Evolutionary conservation across 2,797 vertebrate species (phyloP).

Genomic region (Lagorchestes hirsutus): DNA sequence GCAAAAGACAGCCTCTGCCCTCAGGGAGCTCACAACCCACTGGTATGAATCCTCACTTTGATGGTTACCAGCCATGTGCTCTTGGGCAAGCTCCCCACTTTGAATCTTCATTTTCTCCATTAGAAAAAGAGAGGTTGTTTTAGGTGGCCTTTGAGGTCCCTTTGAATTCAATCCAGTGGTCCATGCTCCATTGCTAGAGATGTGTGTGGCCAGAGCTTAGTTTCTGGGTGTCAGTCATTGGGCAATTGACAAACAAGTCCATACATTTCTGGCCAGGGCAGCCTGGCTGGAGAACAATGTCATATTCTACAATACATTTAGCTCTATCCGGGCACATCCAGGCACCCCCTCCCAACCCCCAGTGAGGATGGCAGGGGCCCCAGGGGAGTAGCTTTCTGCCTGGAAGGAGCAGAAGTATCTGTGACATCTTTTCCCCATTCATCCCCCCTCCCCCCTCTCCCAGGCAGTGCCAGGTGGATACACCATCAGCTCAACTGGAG

Average conservation of each 20-base stretch:
- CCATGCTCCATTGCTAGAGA: not conserved
- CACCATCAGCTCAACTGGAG: constrained; percentile 68
- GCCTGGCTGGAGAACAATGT: not conserved
- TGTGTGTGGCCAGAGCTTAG: not conserved
- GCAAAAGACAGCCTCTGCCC: not conserved
- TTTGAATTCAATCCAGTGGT: not conserved
- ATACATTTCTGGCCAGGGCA: not conserved
- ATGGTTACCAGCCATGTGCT: not conserved
- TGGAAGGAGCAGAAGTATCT: not conserved
- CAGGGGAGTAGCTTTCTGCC: constrained; percentile 32
- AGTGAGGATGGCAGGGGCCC: not conserved
- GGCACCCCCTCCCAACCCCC: not conserved
- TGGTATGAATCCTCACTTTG: not conserved
- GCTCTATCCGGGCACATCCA: not conserved
- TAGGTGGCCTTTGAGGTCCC: not conserved
- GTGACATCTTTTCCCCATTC: not conserved
- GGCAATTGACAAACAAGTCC: not conserved
- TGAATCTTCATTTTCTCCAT: not conserved
- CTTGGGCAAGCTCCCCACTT: not conserved
- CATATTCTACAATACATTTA: not conserved
- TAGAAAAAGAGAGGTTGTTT: not conserved
- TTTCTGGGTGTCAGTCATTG: not conserved
- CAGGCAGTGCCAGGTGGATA: constrained; percentile 80
- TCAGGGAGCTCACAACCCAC: not conserved
- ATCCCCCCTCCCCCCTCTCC: not conserved